phyloP scores from a whole-genome alignment of 2,888 invertebrate species.

The Druceiella hillmani region DNA sequence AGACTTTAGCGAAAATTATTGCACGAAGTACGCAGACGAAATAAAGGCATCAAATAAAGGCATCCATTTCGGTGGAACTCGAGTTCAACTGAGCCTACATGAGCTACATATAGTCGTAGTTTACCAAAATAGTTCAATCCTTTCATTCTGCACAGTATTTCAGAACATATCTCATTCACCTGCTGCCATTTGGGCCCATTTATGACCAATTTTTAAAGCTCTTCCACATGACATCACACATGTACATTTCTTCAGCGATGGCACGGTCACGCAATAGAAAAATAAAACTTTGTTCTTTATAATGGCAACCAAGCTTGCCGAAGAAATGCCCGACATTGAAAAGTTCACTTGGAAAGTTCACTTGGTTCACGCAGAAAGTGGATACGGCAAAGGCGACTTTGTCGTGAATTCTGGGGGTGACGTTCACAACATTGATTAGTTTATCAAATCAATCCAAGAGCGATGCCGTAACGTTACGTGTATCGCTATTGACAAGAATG shows the following conservation, averaged over 20 bases:
- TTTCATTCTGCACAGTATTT: conserved; percentile 28
- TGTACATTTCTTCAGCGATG: conserved; percentile 31
- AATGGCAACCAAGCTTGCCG: conserved; percentile 20
- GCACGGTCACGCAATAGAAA: conserved; percentile 27
- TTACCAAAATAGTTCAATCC: conserved; percentile 21
- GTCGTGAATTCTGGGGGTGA: too few relatives aligned
- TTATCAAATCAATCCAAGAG: too few relatives aligned
- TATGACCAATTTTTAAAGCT: conserved; percentile 26
- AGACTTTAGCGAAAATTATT: conserved; percentile 33
- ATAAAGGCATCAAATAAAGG: too few relatives aligned
- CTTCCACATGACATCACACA: conserved; percentile 18
- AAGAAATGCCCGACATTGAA: conserved; percentile 17
- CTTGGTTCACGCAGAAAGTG: too few relatives aligned
- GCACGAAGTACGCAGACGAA: conserved; percentile 26
- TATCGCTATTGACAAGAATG: too few relatives aligned
- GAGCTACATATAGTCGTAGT: conserved; percentile 33
- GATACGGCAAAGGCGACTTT: too few relatives aligned
- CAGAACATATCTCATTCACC: conserved; percentile 29
- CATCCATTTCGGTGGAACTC: conserved; percentile 31
- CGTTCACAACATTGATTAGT: too few relatives aligned
- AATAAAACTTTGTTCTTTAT: conserved; percentile 32
- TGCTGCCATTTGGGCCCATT: conserved; percentile 32
- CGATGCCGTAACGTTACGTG: too few relatives aligned
- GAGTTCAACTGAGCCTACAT: conserved; percentile 29
- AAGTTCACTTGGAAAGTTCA: too few relatives aligned